phyloP scores from a whole-genome alignment of 64 coral and sea anemone genomes.

The Pachyseris speciosa region DNA sequence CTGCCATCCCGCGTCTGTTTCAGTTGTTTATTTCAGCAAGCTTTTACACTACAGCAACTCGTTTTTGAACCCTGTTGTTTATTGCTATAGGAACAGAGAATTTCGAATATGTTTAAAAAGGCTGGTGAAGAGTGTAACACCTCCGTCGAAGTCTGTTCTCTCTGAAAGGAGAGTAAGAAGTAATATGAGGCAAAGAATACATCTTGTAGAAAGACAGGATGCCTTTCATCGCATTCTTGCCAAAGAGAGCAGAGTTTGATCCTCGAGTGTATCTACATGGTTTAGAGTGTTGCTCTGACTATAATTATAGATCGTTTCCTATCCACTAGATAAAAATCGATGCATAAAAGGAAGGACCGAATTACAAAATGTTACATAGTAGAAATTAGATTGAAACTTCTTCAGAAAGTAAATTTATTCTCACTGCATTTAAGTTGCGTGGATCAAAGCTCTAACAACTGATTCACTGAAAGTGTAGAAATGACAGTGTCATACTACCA shows the following conservation, averaged over 20 bases:
- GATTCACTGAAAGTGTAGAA: too few species aligned
- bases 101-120: constrained; percentile 29
- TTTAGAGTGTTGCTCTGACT: too few species aligned
- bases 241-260: constrained; percentile 14
- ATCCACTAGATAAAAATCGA: too few species aligned
- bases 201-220: not conserved
- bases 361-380: too few species aligned
- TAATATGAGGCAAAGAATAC: not conserved
- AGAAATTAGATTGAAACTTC: too few species aligned
- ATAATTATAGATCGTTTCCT: not conserved
- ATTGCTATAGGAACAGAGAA: constrained; percentile 53
- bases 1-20: not conserved
- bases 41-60: constrained; percentile 78
- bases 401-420: too few species aligned
- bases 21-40: constrained; percentile 67
- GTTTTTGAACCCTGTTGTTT: constrained; percentile 67
- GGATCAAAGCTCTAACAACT: too few species aligned
- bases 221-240: constrained; percentile 10
- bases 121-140: not conserved
- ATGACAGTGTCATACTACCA: too few species aligned
- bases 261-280: too few species aligned
- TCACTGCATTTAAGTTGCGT: too few species aligned
- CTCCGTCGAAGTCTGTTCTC: not conserved
- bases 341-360: too few species aligned
- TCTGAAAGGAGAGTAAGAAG: not conserved